Evolutionary conservation across 2,888 invertebrate species (phyloP).

Genomic region (Nephrotoma guestfalica): DNA sequence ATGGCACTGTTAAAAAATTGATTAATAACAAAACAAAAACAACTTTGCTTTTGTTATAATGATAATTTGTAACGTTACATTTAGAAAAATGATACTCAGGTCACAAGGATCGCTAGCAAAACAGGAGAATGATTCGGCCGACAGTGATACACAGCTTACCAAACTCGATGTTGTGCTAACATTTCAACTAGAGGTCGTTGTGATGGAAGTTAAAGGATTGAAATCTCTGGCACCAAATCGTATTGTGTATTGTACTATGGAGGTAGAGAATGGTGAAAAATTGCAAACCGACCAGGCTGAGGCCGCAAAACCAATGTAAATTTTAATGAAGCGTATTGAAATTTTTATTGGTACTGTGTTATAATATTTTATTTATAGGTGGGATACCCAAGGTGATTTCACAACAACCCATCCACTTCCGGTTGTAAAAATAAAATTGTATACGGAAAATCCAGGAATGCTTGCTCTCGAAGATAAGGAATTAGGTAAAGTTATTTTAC

Average conservation of each 20-base stretch:
- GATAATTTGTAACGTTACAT: slow-evolving; percentile 4
- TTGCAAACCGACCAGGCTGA: slow-evolving; percentile 99
- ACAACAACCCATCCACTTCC: slow-evolving; percentile 95
- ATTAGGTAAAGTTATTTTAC: slow-evolving; percentile 79
- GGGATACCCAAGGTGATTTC: slow-evolving; percentile 99
- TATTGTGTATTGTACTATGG: slow-evolving; percentile 99
- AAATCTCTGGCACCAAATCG: slow-evolving; percentile 93
- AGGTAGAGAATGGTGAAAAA: slow-evolving; percentile 98
- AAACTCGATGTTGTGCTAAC: slow-evolving; percentile 97
- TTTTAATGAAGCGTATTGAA: slow-evolving; percentile 13
- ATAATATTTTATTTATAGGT: slow-evolving; percentile 40
- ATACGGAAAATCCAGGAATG: slow-evolving; percentile 95
- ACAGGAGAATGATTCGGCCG: slow-evolving; percentile 87
- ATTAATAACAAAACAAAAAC: not conserved
- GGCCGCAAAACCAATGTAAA: slow-evolving; percentile 93
- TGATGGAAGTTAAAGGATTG: slow-evolving; percentile 97
- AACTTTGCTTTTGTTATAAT: not conserved
- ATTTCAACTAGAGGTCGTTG: slow-evolving; percentile 94
- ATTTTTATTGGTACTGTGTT: not conserved
- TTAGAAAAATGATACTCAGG: slow-evolving; percentile 41
- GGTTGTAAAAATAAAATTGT: slow-evolving; percentile 92
- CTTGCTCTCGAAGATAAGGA: slow-evolving; percentile 98
- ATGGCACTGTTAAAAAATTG: not conserved
- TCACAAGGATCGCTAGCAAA: slow-evolving; percentile 86
- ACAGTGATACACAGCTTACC: slow-evolving; percentile 88